Evolutionary conservation across 2,113 vertebrate genomes (phyloP).

Genomic region (Saguinus imperator): DNA sequence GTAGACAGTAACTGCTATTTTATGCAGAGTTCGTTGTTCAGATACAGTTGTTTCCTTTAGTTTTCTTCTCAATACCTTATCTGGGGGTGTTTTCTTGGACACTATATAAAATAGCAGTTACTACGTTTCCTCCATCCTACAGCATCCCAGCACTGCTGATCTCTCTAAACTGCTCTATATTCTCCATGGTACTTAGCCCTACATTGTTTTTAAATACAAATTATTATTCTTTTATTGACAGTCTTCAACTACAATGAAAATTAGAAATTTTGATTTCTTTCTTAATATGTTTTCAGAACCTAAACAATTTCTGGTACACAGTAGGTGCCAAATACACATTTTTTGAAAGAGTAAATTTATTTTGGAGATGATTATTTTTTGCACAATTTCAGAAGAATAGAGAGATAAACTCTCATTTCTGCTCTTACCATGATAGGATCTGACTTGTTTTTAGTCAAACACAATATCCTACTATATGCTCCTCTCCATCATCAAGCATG

Average conservation of each 20-base stretch:
- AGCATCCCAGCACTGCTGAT: fast-evolving
- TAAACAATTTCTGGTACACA: not conserved
- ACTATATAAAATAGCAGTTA: not conserved
- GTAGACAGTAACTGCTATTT: not conserved
- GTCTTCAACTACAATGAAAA: not conserved
- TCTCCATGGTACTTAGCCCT: not conserved
- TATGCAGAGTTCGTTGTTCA: too few relatives aligned
- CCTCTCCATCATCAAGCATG: not conserved
- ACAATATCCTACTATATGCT: not conserved
- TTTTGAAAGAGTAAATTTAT: not conserved
- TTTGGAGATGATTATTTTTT: not conserved
- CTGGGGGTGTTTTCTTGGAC: not conserved
- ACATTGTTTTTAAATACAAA: not conserved
- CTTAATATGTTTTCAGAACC: not conserved
- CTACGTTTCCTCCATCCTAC: fast-evolving
- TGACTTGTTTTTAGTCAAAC: not conserved
- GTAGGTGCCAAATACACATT: not conserved
- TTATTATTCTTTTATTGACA: not conserved
- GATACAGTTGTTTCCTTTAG: not conserved
- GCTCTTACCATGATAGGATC: not conserved
- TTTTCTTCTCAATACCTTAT: not conserved
- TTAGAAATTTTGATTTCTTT: not conserved
- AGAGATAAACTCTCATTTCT: not conserved
- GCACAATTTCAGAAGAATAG: not conserved
- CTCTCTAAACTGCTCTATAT: not conserved